Percentiles rank a stretch among this genome's conserved stretches.
Evolutionary conservation across 1,140 invertebrate genomes (phyloP).

Genomic region (Maniola jurtina): DNA sequence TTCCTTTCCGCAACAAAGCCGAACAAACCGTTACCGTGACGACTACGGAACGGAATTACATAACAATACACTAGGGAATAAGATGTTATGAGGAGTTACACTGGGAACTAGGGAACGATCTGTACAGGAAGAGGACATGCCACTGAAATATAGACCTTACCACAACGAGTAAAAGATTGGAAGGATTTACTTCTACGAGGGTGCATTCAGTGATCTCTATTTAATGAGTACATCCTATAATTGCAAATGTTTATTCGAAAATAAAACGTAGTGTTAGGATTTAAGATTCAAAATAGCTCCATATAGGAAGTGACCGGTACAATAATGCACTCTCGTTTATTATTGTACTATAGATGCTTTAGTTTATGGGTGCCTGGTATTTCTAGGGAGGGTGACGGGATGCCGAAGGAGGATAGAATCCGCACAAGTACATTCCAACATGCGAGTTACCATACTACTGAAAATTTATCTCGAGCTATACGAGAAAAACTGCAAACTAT

Average conservation of each 20-base stretch:
- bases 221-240: background rate
- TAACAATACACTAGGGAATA: constrained; percentile 27
- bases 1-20: background rate
- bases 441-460: too few species aligned
- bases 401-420: background rate
- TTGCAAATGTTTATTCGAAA: background rate
- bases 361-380: constrained; percentile 2
- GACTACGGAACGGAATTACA: constrained; percentile 27
- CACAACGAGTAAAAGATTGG: background rate
- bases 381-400: constrained; percentile 8
- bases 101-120: background rate
- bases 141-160: constrained; percentile 11
- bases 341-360: background rate
- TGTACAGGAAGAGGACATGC: background rate
- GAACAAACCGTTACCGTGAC: constrained; percentile 20
- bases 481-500: too few species aligned
- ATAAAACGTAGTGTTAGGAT: background rate
- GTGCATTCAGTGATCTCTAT: background rate
- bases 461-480: too few species aligned
- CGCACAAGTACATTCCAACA: too few species aligned
- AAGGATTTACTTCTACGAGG: background rate
- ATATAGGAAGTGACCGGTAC: constrained; percentile 5
- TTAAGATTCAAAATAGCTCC: background rate
- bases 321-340: background rate
- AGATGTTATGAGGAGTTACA: constrained; percentile 4